These are phyloP conservation scores for Chymomyza amoena DNA, from an alignment of 2,888 invertebrate genomes.

Conservation along the genomic window DNA sequence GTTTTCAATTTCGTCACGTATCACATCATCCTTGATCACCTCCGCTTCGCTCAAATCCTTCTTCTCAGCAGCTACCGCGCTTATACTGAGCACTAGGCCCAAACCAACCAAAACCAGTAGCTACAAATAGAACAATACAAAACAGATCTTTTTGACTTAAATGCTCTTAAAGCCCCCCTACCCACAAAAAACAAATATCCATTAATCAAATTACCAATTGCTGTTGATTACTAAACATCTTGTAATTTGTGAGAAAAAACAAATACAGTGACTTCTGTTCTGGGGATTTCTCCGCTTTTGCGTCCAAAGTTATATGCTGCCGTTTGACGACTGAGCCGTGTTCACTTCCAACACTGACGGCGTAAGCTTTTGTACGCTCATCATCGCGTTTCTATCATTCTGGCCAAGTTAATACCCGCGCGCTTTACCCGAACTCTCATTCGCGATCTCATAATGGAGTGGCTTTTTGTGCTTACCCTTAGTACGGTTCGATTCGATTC, in stretches of 20 bases:
- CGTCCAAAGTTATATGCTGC: slow-evolving; percentile 68
- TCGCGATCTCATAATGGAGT: slow-evolving; percentile 41
- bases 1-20: slow-evolving; percentile 65
- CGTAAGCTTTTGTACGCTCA: slow-evolving; percentile 51
- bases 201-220: slow-evolving; percentile 60
- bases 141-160: slow-evolving; percentile 7
- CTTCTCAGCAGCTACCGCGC: slow-evolving; percentile 10
- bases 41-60: slow-evolving; percentile 21
- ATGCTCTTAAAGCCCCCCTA: background rate
- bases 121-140: slow-evolving; percentile 10
- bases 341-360: slow-evolving; percentile 44
- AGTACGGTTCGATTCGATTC: slow-evolving; percentile 19
- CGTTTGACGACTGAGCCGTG: slow-evolving; percentile 59
- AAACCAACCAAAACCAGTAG: slow-evolving; percentile 26
- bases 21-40: slow-evolving; percentile 71
- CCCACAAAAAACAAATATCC: background rate
- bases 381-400: slow-evolving; percentile 7
- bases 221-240: slow-evolving; percentile 50
- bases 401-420: slow-evolving; percentile 3
- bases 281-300: slow-evolving; percentile 40
- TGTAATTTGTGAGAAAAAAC: slow-evolving; percentile 23
- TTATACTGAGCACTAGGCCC: slow-evolving; percentile 1
- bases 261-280: slow-evolving; percentile 13
- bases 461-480: slow-evolving; percentile 37
- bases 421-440: background rate